A percentile compares a stretch with the other conserved stretches of the same genome.
These are phyloP conservation scores for Leucozona laternaria DNA, from an alignment of 2,888 invertebrate species.

Conservation along the genomic window DNA sequence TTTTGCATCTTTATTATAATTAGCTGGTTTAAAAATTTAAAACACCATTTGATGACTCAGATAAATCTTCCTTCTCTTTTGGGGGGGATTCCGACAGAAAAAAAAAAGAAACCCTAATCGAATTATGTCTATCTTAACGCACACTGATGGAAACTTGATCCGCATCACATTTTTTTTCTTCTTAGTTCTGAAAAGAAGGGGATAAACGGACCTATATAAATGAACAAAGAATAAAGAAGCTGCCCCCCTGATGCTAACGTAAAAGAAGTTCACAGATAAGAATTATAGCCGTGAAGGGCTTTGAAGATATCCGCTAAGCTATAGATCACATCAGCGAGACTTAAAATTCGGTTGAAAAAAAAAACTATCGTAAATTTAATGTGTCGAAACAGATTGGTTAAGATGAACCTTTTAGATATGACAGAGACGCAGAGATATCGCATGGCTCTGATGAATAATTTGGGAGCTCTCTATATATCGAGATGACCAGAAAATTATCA, in stretches of 20 bases:
- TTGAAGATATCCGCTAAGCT: conserved; percentile 25
- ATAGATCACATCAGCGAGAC: conserved; percentile 33
- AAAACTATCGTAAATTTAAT: conserved; percentile 63
- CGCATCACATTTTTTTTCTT: neutral
- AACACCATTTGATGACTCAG: conserved; percentile 26
- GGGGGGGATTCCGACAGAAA: neutral
- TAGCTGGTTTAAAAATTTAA: conserved; percentile 34
- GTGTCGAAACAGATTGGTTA: conserved; percentile 57
- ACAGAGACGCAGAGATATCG: neutral
- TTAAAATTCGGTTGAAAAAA: neutral
- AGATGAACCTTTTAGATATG: conserved; percentile 51
- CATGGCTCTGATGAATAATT: conserved; percentile 31
- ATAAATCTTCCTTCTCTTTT: conserved; percentile 46
- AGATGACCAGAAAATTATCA: conserved; percentile 22
- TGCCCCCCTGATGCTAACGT: neutral
- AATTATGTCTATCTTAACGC: conserved; percentile 35
- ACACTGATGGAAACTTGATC: conserved; percentile 51
- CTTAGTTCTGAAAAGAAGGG: neutral
- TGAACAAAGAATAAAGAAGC: conserved; percentile 9
- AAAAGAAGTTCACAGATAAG: conserved; percentile 21
- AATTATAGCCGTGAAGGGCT: conserved; percentile 55
- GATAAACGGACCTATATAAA: neutral
- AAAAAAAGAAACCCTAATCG: conserved; percentile 31
- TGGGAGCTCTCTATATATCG: neutral
- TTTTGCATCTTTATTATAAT: conserved; percentile 71